Evolutionary conservation across 1,140 invertebrate species (phyloP).

Genomic region (Drosophila parabipectinata): DNA sequence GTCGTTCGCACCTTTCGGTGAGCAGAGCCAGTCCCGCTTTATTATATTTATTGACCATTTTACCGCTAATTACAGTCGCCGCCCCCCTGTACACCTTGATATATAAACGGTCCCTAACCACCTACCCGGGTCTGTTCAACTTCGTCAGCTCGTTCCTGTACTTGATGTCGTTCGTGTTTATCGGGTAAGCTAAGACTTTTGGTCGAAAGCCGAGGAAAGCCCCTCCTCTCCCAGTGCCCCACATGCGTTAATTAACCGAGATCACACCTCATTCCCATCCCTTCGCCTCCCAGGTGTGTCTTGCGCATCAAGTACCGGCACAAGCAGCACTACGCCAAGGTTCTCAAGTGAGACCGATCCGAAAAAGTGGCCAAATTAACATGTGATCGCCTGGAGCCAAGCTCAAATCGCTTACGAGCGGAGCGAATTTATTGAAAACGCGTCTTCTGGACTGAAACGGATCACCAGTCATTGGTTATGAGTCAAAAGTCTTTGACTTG

Average conservation of each 20-base stretch:
- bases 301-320: constrained; percentile 71
- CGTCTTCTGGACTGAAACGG: constrained; percentile 7
- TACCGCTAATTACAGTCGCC: constrained; percentile 75
- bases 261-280: constrained; percentile 9
- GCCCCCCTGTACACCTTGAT: constrained; percentile 87
- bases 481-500: constrained; percentile 22
- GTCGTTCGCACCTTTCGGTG: constrained; percentile 86
- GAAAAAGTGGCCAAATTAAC: constrained; percentile 30
- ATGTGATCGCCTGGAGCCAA: constrained; percentile 55
- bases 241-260: constrained; percentile 22
- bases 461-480: not conserved
- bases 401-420: constrained; percentile 46
- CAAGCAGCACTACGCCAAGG: constrained; percentile 72
- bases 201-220: not conserved
- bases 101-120: constrained; percentile 86
- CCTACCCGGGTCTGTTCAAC: constrained; percentile 86
- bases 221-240: not conserved
- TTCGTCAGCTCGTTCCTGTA: constrained; percentile 85
- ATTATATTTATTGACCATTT: constrained; percentile 34
- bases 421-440: constrained; percentile 48
- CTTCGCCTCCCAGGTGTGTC: constrained; percentile 52
- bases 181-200: constrained; percentile 83
- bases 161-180: constrained; percentile 79
- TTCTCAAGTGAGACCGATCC: constrained; percentile 59
- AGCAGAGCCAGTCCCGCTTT: constrained; percentile 16